Base-by-base conservation (phyloP, 1,140 invertebrate genomes). In the Aethina tumida region DNA sequence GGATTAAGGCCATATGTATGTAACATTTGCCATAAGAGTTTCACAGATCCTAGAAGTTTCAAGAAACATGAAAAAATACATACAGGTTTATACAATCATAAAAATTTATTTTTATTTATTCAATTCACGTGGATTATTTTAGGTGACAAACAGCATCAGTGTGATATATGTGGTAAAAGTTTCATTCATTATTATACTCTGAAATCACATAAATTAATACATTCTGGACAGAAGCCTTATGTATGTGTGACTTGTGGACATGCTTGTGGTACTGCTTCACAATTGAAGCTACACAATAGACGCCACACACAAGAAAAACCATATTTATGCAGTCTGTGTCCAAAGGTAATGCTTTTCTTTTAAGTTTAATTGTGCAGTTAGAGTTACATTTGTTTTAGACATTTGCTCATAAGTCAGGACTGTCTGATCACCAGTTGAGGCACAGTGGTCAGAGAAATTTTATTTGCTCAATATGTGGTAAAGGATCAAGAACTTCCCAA, bases 161-260 rank as follows among this genome's bases (percentile, higher is more conserved):
- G 41, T 27, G 28, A 43, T 9, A 30, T 43, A n/a, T 43, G 41
- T 18, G 12, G 18, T 24, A 43, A 43, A 32, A 38, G 31, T 21
- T 43, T 43, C 14, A 43, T 38, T 38, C 35, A 43, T 38, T 20
- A 26, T 7, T 43, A 37, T 26, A 30, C 41, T 17, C 25, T 43
- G 25, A 29, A 26, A 24, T 39, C 41, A 27, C 52, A 53, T 41
- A 30, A 31, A 2, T 38, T 49, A 17, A 45, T 40, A 31, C 52
- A 53, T 29, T 51, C 48, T n/a, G 52, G 52, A 5, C 49, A 53
- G 39, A 51, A 49, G 39, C 52, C 52, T 1, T 53, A 40, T 36
- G 24, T 40, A 5, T 53, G 52, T 22, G n/a, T 25, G 4, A 27
- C 39, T 19, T 53, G 52, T 34, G 35, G 33, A 7, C 43, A 49